These are phyloP conservation scores for Acheta domesticus DNA, from an alignment of 2,888 invertebrate genomes.

Conservation along the genomic window DNA sequence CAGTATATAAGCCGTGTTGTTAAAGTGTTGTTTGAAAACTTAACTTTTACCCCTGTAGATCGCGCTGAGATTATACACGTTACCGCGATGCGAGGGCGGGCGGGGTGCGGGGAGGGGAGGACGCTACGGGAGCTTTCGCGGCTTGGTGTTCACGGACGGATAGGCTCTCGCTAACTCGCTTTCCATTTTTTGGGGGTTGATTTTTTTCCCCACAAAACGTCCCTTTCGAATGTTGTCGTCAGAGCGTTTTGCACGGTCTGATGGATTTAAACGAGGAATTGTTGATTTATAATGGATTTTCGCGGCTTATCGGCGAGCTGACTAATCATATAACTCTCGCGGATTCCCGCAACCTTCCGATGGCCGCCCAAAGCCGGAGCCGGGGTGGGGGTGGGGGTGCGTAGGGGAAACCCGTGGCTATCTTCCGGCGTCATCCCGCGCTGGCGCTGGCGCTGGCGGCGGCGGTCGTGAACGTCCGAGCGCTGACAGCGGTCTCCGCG, in stretches of 20 bases:
- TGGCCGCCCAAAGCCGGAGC: neutral
- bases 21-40: conserved; percentile 9
- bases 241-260: neutral
- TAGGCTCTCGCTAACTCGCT: neutral
- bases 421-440: conserved; percentile 7
- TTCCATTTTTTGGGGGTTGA: neutral
- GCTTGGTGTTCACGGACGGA: neutral
- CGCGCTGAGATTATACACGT: conserved; percentile 18
- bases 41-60: conserved; percentile 18
- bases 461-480: no score
- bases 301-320: neutral
- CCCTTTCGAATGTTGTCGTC: conserved; percentile 6
- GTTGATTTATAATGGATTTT: conserved; percentile 18
- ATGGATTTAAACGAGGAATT: neutral
- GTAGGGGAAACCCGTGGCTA: neutral
- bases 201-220: neutral
- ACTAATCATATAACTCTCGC: neutral
- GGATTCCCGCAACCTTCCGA: conserved; percentile 6
- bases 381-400: neutral
- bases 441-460: neutral
- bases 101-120: neutral
- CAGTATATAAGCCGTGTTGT: conserved; percentile 18
- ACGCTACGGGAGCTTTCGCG: neutral
- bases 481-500: no score
- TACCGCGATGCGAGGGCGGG: neutral